A percentile compares a stretch with the other conserved stretches of the same genome.
phyloP scores from a whole-genome alignment of 2,113 vertebrate species.

The Cololabis saira region DNA sequence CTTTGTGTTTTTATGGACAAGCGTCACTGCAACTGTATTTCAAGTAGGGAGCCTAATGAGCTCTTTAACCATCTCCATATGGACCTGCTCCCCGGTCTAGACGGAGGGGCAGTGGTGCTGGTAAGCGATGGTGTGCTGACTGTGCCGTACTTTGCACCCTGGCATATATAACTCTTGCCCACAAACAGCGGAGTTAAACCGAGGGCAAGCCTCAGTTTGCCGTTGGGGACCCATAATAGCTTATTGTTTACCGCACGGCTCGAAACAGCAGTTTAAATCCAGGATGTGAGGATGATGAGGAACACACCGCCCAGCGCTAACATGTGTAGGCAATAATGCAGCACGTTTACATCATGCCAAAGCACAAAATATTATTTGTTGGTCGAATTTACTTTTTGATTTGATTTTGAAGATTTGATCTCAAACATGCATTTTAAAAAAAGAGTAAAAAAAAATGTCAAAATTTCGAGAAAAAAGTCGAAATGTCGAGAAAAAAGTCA shows the following conservation, averaged over 20 bases:
- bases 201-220: slow-evolving; percentile 63
- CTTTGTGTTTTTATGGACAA: slow-evolving; percentile 83
- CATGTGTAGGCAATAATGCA: slow-evolving; percentile 37
- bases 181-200: slow-evolving; percentile 67
- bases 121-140: slow-evolving; percentile 74
- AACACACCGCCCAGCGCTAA: slow-evolving; percentile 45
- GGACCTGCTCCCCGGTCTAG: slow-evolving; percentile 75
- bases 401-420: too few species aligned
- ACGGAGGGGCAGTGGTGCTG: slow-evolving; percentile 75
- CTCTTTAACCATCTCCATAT: slow-evolving; percentile 84
- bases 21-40: slow-evolving; percentile 82
- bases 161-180: slow-evolving; percentile 68
- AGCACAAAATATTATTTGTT: too few species aligned
- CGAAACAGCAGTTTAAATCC: slow-evolving; percentile 56
- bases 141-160: slow-evolving; percentile 67
- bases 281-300: slow-evolving; percentile 69
- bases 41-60: slow-evolving; percentile 82
- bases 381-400: too few species aligned
- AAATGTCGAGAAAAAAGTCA: too few species aligned
- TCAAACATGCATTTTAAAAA: too few species aligned
- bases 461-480: too few species aligned
- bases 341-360: slow-evolving; percentile 24
- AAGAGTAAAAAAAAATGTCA: too few species aligned
- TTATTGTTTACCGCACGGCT: slow-evolving; percentile 74
- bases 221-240: slow-evolving; percentile 58